These are phyloP conservation scores for Megamerina dolium DNA, from an alignment of 2,888 invertebrate genomes.

Conservation along the genomic window DNA sequence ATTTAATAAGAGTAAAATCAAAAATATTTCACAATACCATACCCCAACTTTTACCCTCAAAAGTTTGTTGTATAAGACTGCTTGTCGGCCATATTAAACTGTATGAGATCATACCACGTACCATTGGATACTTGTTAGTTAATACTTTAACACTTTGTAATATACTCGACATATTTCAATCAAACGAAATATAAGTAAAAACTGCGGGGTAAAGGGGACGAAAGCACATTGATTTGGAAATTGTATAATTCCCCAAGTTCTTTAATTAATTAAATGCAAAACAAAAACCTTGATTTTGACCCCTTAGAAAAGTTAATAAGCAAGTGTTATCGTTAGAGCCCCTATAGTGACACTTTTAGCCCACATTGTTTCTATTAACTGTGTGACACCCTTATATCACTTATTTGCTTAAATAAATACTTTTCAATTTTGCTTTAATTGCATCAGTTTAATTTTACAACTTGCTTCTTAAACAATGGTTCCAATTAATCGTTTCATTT, in stretches of 20 bases:
- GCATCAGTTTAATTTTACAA: no score
- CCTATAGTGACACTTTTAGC: conserved; percentile 11
- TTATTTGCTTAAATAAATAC: no score
- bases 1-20: background rate
- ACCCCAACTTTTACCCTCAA: conserved; percentile 60
- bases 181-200: background rate
- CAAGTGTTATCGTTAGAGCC: no score
- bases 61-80: conserved; percentile 65
- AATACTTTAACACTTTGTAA: conserved; percentile 35
- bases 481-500: background rate
- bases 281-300: conserved; percentile 16
- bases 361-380: conserved; percentile 10
- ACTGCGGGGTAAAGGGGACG: background rate
- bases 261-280: conserved; percentile 1
- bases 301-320: no score
- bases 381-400: no score
- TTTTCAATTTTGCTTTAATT: no score
- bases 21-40: conserved; percentile 16
- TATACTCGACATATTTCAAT: conserved; percentile 22
- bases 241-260: no score
- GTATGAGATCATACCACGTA: conserved; percentile 64
- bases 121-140: conserved; percentile 43
- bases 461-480: conserved; percentile 8
- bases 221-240: no score
- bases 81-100: conserved; percentile 68